phyloP scores from a whole-genome alignment of 1,140 invertebrate genomes.

The Zaprionus camerounensis region DNA sequence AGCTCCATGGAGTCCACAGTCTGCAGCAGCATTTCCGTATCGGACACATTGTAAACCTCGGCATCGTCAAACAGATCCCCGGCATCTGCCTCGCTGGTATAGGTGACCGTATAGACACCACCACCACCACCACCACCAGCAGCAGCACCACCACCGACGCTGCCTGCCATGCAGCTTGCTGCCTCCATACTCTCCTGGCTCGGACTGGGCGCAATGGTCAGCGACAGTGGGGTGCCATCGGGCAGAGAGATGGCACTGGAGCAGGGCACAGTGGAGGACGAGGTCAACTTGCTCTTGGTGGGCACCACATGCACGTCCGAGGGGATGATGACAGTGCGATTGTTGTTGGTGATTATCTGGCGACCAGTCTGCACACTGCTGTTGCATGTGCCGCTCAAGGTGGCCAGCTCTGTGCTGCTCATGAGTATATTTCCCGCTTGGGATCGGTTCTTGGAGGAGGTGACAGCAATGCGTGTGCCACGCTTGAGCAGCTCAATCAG shows the following conservation, averaged over 20 bases:
- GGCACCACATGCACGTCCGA: constrained; percentile 78
- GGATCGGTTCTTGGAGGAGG: constrained; percentile 69
- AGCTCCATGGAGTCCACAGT: constrained; percentile 88
- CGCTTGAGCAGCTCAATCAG: constrained; percentile 87
- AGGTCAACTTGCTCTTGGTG: constrained; percentile 63
- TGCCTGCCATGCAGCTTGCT: not conserved
- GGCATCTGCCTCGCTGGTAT: constrained; percentile 74
- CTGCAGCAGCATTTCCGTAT: constrained; percentile 88
- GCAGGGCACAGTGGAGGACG: constrained; percentile 21
- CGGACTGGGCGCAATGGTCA: constrained; percentile 65
- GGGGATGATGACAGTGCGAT: constrained; percentile 79
- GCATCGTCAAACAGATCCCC: constrained; percentile 73
- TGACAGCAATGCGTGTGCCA: constrained; percentile 89
- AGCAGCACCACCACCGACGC: constrained; percentile 19
- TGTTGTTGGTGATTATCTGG: constrained; percentile 80
- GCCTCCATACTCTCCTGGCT: constrained; percentile 38
- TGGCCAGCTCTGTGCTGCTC: constrained; percentile 46
- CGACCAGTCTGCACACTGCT: constrained; percentile 53
- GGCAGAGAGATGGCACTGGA: constrained; percentile 59
- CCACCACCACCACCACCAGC: too few relatives aligned
- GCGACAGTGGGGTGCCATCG: constrained; percentile 71
- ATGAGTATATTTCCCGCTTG: constrained; percentile 52
- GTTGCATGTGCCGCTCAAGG: constrained; percentile 32
- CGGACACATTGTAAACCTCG: constrained; percentile 91
- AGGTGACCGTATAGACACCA: constrained; percentile 82